Base-by-base conservation (phyloP, 2,797 vertebrate genomes). In the Galaxias olidus region DNA sequence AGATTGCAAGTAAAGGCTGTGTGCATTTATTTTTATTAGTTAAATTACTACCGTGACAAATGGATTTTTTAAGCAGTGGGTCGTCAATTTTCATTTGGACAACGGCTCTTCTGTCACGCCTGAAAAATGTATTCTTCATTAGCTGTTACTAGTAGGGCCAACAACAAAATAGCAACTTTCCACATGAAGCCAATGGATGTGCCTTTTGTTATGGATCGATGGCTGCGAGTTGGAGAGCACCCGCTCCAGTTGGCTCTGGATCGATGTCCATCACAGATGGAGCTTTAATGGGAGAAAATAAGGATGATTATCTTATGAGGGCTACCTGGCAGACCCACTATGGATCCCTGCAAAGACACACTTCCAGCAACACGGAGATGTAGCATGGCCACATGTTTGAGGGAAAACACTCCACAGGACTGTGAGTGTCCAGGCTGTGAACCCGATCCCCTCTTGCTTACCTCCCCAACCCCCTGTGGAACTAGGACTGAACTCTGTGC, bases 201-300 rank as follows among this genome's bases (percentile, higher is more conserved):
- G 41, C 19, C 9, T n/a, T 49, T 41, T 40, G 59, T 49, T 46
- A 49, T 1, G 14, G 14, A 30, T 9, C 59, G 40, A 4, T n/a
- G 20, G 4, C 47, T 40, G 9, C 47, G 30, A 51, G 47, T 50
- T 20, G 49, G 20, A 42, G 20, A 42, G 13, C 2, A 48, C 20
- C 20, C 14, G 42, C 41, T 44, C 13, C 40, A 45, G 42, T 43
- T 46, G 14, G 19, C 13, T 13, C 17, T 48, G 7, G 40, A 63
- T 46, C 55, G 10, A 65, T 30, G 45, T 42, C 51, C 58, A 42
- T 44, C 57, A 44, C 70, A 72, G 63, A 57, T 48, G 63, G 63
- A 49, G 45, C 43, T 17, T 62, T 58, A 69, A 63, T 56, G 65
- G 72, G 45, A 13, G 41, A 61, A 74, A 47, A 10, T 53, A 61